Evolutionary conservation across 2,113 vertebrate species (phyloP).

Genomic region (Copsychus sechellarum): DNA sequence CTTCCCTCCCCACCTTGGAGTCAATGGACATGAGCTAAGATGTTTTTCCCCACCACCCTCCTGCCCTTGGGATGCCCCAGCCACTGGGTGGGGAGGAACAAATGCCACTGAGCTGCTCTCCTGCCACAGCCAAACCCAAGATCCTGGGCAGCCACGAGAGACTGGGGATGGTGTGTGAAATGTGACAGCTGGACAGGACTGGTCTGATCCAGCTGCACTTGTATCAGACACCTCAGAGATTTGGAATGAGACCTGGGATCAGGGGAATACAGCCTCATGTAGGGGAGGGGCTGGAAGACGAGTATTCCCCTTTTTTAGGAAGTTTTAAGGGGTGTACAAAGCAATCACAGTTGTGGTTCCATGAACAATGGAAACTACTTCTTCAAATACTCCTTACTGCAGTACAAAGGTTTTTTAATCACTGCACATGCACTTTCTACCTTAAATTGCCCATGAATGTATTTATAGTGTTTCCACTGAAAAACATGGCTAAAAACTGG

Average conservation of each 20-base stretch:
- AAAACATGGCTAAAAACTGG: background rate
- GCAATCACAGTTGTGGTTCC: background rate
- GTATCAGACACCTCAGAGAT: background rate
- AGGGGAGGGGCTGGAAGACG: background rate
- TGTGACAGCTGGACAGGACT: background rate
- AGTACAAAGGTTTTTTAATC: background rate
- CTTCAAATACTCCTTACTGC: background rate
- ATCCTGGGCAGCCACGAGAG: background rate
- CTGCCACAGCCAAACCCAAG: background rate
- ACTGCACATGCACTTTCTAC: constrained; percentile 57
- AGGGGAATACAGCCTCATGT: accelerated
- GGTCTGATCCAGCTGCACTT: background rate
- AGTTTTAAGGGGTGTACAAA: background rate
- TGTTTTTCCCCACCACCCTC: background rate
- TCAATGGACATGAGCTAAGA: constrained; percentile 87
- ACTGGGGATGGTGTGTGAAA: background rate
- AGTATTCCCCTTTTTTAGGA: background rate
- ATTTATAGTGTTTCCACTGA: background rate
- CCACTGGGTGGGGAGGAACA: accelerated
- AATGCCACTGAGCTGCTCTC: accelerated
- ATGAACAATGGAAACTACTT: background rate
- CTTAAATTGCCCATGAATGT: background rate
- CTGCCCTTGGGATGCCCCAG: background rate
- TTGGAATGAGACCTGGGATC: accelerated
- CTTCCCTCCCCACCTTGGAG: constrained; percentile 69